These are phyloP conservation scores for Drosophila setosimentum DNA, from an alignment of 2,888 invertebrate species.

Conservation along the genomic window DNA sequence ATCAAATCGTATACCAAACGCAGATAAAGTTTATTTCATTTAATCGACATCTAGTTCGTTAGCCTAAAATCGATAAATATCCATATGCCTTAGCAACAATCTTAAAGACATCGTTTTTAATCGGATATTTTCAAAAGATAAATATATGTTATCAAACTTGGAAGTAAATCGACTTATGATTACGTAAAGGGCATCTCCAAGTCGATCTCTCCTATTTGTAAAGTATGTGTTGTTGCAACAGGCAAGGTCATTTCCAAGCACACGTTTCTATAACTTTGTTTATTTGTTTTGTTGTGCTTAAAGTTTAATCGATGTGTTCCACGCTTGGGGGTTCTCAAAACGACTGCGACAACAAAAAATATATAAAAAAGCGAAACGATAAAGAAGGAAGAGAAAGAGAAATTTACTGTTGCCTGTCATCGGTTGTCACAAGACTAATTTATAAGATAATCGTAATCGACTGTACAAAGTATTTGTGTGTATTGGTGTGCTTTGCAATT, in stretches of 20 bases:
- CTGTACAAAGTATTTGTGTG: constrained; percentile 22
- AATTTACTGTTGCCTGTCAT: constrained; percentile 55
- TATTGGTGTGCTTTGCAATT: constrained; percentile 44
- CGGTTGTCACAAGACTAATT: constrained; percentile 83
- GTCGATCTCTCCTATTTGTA: background rate
- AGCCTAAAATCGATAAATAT: background rate
- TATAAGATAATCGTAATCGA: constrained; percentile 77
- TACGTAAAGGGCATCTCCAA: background rate
- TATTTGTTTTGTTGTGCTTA: constrained; percentile 28
- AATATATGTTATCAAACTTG: too few relatives aligned
- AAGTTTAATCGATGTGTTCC: constrained; percentile 58
- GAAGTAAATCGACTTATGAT: background rate
- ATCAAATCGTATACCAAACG: background rate
- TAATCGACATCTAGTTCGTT: background rate
- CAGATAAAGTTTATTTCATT: background rate
- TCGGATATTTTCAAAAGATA: background rate
- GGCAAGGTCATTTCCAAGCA: constrained; percentile 25
- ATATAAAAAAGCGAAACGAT: constrained; percentile 8
- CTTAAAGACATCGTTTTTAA: background rate
- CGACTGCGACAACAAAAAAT: constrained; percentile 15
- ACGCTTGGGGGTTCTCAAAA: constrained; percentile 7
- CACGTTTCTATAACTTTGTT: constrained; percentile 19
- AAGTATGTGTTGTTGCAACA: constrained; percentile 20
- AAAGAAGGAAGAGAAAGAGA: background rate
- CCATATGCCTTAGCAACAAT: background rate